phyloP scores from a whole-genome alignment of 2,113 vertebrate species.

The Chitala chitala region DNA sequence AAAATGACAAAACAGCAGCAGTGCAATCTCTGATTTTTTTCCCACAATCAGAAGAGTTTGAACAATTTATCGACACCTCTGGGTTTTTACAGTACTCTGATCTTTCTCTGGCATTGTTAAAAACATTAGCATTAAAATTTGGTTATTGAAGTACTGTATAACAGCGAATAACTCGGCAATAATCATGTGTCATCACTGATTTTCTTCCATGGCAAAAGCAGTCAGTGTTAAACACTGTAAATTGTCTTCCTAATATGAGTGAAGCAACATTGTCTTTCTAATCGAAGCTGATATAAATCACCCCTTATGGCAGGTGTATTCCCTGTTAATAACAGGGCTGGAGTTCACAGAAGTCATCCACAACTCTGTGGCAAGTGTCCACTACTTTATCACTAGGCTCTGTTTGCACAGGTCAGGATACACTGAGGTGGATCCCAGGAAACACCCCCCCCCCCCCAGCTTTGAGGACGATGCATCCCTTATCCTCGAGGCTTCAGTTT shows the following conservation, averaged over 20 bases:
- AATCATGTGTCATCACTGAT: neutral
- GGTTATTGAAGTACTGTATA: no score
- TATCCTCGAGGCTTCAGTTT: neutral
- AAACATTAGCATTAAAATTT: no score
- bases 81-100: no score
- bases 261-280: neutral
- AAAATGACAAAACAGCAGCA: no score
- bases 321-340: constrained; percentile 7
- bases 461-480: neutral
- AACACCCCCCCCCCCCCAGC: neutral
- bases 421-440: neutral
- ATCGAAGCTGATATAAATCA: neutral
- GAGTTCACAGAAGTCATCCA: neutral
- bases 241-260: constrained; percentile 4
- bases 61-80: no score
- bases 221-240: neutral
- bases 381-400: constrained; percentile 9
- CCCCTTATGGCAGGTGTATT: neutral
- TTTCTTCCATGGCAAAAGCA: neutral
- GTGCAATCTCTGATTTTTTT: no score
- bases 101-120: no score
- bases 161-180: neutral
- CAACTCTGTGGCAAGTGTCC: neutral
- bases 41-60: no score
- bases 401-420: neutral